phyloP scores from a whole-genome alignment of 2,113 vertebrate genomes.

The Junco hyemalis region DNA sequence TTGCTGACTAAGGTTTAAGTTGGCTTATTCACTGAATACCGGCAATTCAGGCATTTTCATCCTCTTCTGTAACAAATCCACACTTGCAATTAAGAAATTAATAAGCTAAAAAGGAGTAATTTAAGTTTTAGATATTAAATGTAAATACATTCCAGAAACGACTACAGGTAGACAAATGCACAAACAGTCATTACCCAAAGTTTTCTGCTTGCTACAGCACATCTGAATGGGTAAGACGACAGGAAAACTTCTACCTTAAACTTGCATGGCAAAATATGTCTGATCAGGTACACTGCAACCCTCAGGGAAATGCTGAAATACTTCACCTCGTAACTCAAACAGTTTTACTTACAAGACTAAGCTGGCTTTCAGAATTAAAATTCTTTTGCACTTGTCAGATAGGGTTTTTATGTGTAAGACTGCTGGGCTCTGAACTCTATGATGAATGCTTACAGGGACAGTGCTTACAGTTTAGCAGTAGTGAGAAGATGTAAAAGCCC shows the following conservation, averaged over 20 bases:
- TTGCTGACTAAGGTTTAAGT: neutral
- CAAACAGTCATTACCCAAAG: neutral
- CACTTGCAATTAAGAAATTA: neutral
- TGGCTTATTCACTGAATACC: neutral
- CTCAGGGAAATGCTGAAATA: neutral
- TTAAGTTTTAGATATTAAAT: neutral
- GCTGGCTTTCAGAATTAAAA: neutral
- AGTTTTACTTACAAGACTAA: neutral
- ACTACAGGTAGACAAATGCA: neutral
- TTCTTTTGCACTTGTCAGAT: neutral
- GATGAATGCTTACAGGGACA: neutral
- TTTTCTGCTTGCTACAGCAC: neutral
- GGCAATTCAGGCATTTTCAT: neutral
- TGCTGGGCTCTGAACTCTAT: neutral
- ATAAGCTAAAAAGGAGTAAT: neutral
- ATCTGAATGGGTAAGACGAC: neutral
- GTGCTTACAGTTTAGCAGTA: neutral
- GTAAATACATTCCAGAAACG: neutral
- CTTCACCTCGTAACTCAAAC: neutral
- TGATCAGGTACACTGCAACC: neutral
- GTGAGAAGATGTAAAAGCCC: neutral
- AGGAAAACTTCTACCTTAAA: neutral
- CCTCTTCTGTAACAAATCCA: neutral
- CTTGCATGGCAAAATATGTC: neutral
- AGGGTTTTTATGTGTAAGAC: neutral